These are phyloP conservation scores for Ginglymostoma cirratum DNA, from an alignment of 2,113 vertebrate genomes.

Conservation along the genomic window DNA sequence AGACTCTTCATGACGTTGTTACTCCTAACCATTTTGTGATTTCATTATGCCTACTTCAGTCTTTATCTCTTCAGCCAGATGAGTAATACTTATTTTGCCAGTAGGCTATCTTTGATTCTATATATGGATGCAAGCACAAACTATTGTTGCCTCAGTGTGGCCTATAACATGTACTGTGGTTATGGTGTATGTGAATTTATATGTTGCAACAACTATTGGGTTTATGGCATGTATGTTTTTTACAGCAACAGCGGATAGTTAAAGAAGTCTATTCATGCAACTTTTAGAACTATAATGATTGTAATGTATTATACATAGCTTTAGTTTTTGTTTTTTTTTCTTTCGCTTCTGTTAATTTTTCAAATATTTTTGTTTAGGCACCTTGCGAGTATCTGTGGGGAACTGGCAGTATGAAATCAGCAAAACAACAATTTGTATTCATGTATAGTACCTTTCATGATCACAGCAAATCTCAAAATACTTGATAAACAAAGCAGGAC, in stretches of 20 bases:
- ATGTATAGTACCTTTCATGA: too few species aligned
- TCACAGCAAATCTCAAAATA: not conserved
- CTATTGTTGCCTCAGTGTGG: not conserved
- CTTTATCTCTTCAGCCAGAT: not conserved
- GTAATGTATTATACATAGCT: not conserved
- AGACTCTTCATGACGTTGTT: not conserved
- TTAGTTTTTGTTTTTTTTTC: not conserved
- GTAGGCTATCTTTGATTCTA: not conserved
- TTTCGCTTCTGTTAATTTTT: not conserved
- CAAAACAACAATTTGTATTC: not conserved
- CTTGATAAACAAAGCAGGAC: not conserved
- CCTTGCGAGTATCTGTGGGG: not conserved
- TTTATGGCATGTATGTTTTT: not conserved
- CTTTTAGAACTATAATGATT: not conserved
- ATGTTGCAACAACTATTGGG: not conserved
- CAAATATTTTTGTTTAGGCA: not conserved
- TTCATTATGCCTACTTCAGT: not conserved
- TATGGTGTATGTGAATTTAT: not conserved
- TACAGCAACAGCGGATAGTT: not conserved
- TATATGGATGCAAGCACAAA: not conserved
- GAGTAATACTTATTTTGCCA: not conserved
- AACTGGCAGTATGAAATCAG: not conserved
- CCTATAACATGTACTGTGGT: not conserved
- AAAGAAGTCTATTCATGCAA: not conserved
- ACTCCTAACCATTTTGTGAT: not conserved